A percentile compares a stretch with the other conserved stretches of the same genome.
phyloP scores from a whole-genome alignment of 2,888 invertebrate genomes.

The Agonum fuliginosum region DNA sequence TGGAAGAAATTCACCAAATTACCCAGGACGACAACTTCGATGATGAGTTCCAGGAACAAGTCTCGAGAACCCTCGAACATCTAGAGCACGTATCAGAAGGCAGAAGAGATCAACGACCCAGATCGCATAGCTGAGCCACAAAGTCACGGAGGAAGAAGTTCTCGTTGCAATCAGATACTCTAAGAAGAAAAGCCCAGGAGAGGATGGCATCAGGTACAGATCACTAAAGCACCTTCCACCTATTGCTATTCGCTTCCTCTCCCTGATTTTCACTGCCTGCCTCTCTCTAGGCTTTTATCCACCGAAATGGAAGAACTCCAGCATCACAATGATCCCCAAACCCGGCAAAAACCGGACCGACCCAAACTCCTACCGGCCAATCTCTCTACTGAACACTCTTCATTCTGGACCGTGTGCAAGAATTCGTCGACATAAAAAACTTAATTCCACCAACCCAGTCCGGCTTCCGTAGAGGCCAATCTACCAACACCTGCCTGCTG shows the following conservation, averaged over 20 bases:
- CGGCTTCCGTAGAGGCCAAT: too few species aligned
- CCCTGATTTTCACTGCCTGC: conserved; percentile 2
- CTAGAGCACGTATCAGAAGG: not conserved
- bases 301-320: not conserved
- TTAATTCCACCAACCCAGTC: not conserved
- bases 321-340: conserved; percentile 26
- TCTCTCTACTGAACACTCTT: not conserved
- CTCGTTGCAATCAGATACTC: not conserved
- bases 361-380: not conserved
- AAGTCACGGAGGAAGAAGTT: conserved; percentile 4
- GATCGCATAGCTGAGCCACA: not conserved
- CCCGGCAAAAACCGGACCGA: not conserved
- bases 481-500: too few species aligned
- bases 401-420: too few species aligned
- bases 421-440: too few species aligned
- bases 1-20: conserved; percentile 11
- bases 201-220: not conserved
- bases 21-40: not conserved
- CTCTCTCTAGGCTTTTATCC: not conserved
- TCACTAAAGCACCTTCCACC: not conserved
- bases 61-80: not conserved
- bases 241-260: not conserved
- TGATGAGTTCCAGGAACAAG: not conserved
- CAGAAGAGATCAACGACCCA: not conserved
- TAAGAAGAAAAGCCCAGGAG: conserved; percentile 15